phyloP scores from a whole-genome alignment of 2,113 vertebrate species.

The Alces alces region DNA sequence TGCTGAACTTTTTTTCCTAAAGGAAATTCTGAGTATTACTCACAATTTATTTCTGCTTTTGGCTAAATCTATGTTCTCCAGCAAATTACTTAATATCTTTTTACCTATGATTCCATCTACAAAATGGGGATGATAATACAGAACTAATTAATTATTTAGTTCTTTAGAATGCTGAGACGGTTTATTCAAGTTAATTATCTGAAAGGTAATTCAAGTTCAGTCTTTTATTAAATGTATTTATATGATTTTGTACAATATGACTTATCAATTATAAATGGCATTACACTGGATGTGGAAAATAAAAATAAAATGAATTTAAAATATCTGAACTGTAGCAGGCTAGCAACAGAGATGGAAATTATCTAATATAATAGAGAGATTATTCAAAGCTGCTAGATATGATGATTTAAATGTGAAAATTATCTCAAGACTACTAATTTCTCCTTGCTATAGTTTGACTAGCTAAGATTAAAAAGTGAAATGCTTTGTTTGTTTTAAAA shows the following conservation, averaged over 20 bases:
- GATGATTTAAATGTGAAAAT: slow-evolving; percentile 44
- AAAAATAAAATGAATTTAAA: slow-evolving; percentile 48
- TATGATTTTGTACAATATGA: slow-evolving; percentile 28
- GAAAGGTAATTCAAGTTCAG: slow-evolving; percentile 51
- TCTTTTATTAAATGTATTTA: slow-evolving; percentile 31
- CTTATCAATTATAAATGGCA: slow-evolving; percentile 14
- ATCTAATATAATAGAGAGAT: slow-evolving; percentile 35
- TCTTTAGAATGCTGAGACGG: slow-evolving; percentile 53
- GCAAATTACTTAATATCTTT: slow-evolving; percentile 67
- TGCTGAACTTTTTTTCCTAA: slow-evolving; percentile 72
- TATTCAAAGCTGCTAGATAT: slow-evolving; percentile 25
- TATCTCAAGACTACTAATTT: slow-evolving; percentile 16
- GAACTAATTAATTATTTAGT: slow-evolving; percentile 67
- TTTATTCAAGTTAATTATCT: slow-evolving; percentile 55
- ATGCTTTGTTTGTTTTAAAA: slow-evolving; percentile 11
- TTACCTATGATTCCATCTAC: slow-evolving; percentile 64
- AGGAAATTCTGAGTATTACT: slow-evolving; percentile 66
- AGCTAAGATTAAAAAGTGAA: background rate
- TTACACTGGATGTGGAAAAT: background rate
- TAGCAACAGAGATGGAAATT: slow-evolving; percentile 28
- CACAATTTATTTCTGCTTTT: slow-evolving; percentile 48
- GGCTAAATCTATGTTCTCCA: slow-evolving; percentile 35
- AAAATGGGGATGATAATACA: slow-evolving; percentile 68
- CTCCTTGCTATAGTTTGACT: background rate
- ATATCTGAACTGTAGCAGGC: slow-evolving; percentile 16